A percentile compares a stretch with the other conserved stretches of the same genome.
phyloP scores from a whole-genome alignment of 2,888 invertebrate genomes.

The Drosophila birchii region DNA sequence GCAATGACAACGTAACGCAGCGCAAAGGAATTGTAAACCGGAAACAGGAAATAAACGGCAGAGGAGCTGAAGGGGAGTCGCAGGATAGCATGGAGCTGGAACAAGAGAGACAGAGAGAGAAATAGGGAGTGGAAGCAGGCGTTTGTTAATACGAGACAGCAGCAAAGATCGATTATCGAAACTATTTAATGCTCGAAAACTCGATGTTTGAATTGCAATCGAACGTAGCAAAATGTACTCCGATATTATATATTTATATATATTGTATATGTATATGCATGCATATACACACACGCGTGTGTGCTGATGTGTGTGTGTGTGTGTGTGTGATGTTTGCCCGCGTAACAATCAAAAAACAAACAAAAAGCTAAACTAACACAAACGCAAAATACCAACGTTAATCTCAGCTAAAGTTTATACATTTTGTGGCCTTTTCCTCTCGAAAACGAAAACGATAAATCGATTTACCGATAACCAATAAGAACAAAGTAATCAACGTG shows the following conservation, averaged over 20 bases:
- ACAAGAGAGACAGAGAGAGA: no score
- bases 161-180: conserved; percentile 29
- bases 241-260: conserved; percentile 62
- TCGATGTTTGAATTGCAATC: conserved; percentile 31
- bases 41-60: conserved; percentile 11
- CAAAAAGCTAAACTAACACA: conserved; percentile 7
- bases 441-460: conserved; percentile 28
- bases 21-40: conserved; percentile 61
- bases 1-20: conserved; percentile 70
- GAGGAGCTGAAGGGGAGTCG: conserved; percentile 1
- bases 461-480: conserved; percentile 14
- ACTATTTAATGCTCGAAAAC: conserved; percentile 13
- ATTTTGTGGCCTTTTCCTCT: conserved; percentile 77
- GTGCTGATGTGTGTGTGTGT: conserved; percentile 34
- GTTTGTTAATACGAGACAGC: conserved; percentile 50
- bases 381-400: conserved; percentile 22
- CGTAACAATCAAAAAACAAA: conserved; percentile 30
- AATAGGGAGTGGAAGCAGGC: conserved; percentile 31
- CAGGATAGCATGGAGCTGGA: no score
- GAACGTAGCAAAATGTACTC: conserved; percentile 74
- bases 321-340: conserved; percentile 24
- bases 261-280: conserved; percentile 31
- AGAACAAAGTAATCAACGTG: conserved; percentile 31
- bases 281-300: conserved; percentile 32
- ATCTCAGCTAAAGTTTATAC: conserved; percentile 56